Evolutionary conservation across 1,140 invertebrate species (phyloP).

Genomic region (Pectinophora gossypiella): DNA sequence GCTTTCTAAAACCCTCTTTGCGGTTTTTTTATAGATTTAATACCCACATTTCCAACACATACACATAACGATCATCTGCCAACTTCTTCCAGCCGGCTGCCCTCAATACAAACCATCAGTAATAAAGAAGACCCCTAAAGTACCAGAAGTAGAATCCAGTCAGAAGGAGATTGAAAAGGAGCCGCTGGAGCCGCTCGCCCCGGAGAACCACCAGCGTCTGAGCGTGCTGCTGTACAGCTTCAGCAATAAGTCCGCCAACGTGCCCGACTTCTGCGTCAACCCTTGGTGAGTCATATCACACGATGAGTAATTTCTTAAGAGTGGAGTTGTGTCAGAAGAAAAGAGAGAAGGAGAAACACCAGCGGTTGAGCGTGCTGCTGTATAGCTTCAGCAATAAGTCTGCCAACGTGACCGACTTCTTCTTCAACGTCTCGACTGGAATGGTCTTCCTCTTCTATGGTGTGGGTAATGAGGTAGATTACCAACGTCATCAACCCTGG

Average conservation of each 20-base stretch:
- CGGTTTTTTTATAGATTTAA: no score
- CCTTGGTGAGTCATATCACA: conserved; percentile 90
- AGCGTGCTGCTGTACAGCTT: conserved; percentile 96
- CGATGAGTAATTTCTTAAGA: no score
- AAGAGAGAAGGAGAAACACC: conserved; percentile 93
- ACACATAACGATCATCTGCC: no score
- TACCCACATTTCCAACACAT: no score
- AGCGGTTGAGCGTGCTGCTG: conserved; percentile 91
- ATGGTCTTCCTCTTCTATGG: no score
- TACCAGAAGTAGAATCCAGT: conserved; percentile 20
- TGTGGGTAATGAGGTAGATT: no score
- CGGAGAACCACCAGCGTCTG: conserved; percentile 90
- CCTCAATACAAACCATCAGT: conserved; percentile 47
- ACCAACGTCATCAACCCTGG: no score
- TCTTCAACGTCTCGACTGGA: conserved; percentile 93
- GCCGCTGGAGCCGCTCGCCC: conserved; percentile 87
- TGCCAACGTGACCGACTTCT: conserved; percentile 89
- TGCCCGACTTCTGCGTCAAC: conserved; percentile 91
- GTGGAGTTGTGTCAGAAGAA: no score
- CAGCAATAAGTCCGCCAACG: conserved; percentile 85
- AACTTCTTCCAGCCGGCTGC: conserved; percentile 44
- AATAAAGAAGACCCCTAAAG: conserved; percentile 26
- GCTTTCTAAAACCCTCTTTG: no score
- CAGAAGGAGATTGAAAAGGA: conserved; percentile 23
- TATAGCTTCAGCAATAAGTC: conserved; percentile 93